A percentile compares a stretch with the other conserved stretches of the same genome.
phyloP scores from a whole-genome alignment of 1,140 invertebrate species.

The Copidosoma floridanum region DNA sequence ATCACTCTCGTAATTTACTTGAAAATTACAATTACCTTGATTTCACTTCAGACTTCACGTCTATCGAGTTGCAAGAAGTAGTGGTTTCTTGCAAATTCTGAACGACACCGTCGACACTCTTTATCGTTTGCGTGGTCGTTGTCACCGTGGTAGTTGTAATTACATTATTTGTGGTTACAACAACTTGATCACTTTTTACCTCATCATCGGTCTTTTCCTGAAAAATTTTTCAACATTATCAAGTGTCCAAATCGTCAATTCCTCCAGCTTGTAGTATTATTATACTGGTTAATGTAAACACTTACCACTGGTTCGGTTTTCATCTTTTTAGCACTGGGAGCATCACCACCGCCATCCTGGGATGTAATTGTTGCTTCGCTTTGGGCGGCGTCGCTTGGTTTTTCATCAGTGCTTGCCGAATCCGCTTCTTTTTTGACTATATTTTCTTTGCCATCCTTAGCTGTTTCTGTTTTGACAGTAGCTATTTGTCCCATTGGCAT shows the following conservation, averaged over 20 bases:
- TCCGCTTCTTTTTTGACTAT: constrained; percentile 63
- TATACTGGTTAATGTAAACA: not conserved
- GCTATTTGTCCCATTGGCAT: constrained; percentile 5
- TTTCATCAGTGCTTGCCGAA: constrained; percentile 55
- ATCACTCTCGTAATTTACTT: not conserved
- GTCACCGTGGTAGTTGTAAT: constrained; percentile 51
- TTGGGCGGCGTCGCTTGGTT: not conserved
- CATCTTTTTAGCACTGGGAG: constrained; percentile 37
- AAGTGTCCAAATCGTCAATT: too few species aligned
- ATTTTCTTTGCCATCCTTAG: constrained; percentile 51
- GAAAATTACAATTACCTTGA: constrained; percentile 35
- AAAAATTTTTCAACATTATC: not conserved
- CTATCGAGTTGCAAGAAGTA: constrained; percentile 37
- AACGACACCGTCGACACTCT: constrained; percentile 48
- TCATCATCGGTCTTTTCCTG: constrained; percentile 6
- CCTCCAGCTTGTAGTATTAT: not conserved
- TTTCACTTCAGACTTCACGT: constrained; percentile 38
- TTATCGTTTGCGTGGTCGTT: constrained; percentile 45
- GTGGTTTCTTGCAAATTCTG: constrained; percentile 45
- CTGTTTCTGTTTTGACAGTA: constrained; percentile 31
- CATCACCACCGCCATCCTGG: constrained; percentile 31
- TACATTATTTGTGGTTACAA: constrained; percentile 36
- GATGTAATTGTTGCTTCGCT: constrained; percentile 42
- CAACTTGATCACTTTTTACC: constrained; percentile 22
- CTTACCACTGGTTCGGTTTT: constrained; percentile 45